Conservation (phyloP, 2,888 invertebrate species). For the Cyclophora albipunctata region DNA sequence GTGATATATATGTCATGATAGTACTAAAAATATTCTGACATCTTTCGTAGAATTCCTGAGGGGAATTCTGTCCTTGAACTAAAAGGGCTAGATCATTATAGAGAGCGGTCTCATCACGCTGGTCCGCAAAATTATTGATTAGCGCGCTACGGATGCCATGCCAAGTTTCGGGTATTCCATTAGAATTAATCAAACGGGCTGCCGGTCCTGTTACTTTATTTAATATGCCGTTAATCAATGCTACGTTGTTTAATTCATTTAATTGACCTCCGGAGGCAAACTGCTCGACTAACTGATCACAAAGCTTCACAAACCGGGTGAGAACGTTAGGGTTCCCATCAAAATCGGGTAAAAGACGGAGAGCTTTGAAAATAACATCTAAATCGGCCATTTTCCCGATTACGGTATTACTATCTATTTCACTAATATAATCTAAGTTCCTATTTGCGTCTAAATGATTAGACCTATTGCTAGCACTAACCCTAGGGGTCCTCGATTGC, state of each 20-base stretch:
- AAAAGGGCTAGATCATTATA: conserved; percentile 6
- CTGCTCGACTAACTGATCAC: conserved; percentile 14
- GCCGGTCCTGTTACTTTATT: conserved; percentile 8
- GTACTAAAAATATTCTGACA: conserved; percentile 20
- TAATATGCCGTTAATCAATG: conserved; percentile 16
- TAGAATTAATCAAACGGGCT: conserved; percentile 18
- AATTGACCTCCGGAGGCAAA: conserved; percentile 1
- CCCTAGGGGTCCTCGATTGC: not conserved
- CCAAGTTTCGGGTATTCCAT: conserved; percentile 22
- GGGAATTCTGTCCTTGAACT: conserved; percentile 13
- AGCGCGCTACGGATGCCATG: conserved; percentile 15
- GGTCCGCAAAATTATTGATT: conserved; percentile 21
- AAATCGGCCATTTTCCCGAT: not conserved
- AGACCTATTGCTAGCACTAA: not conserved
- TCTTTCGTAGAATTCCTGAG: conserved; percentile 21
- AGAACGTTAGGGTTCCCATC: conserved; percentile 16
- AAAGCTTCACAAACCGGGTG: conserved; percentile 19
- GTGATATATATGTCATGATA: conserved; percentile 16
- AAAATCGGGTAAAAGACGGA: conserved; percentile 8
- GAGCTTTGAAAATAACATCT: not conserved
- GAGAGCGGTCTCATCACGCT: conserved; percentile 17
- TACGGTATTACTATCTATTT: too few relatives aligned
- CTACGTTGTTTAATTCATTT: conserved; percentile 5
- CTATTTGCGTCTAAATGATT: not conserved
- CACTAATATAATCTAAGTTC: not conserved